Conservation (phyloP, 2,113 vertebrate species). For the Cricetomys ansorgei region DNA sequence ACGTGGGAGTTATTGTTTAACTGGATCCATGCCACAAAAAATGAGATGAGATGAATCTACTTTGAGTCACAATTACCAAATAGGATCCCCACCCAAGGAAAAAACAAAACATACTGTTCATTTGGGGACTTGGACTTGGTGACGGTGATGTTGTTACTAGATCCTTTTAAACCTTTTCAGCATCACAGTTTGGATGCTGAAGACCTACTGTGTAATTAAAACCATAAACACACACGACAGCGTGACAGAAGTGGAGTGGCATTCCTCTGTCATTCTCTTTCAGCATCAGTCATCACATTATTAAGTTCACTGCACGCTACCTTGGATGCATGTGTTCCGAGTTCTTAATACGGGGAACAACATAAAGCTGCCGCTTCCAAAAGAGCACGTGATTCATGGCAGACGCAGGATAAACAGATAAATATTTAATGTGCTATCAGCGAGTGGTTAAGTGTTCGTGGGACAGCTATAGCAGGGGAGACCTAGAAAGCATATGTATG, state of each 20-base stretch:
- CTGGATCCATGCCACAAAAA: not conserved
- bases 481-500: not conserved
- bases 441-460: not conserved
- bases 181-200: not conserved
- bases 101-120: not conserved
- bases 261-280: not conserved
- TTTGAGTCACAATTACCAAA: accelerated
- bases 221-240: not conserved
- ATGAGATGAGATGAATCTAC: not conserved
- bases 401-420: not conserved
- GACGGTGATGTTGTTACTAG: not conserved
- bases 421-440: not conserved
- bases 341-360: not conserved
- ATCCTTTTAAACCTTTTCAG: not conserved
- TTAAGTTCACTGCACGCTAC: not conserved
- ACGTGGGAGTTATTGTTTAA: not conserved
- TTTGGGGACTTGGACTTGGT: not conserved
- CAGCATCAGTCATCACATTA: not conserved
- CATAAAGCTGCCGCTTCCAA: not conserved
- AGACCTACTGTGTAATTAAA: slow-evolving; percentile 12
- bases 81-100: not conserved
- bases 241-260: not conserved
- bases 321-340: not conserved
- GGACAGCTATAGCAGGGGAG: not conserved
- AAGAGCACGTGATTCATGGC: not conserved